Evolutionary conservation across 2,113 vertebrate genomes (phyloP), one percentile per base, ranked within the genome.

Genomic region (Vombatus ursinus): DNA sequence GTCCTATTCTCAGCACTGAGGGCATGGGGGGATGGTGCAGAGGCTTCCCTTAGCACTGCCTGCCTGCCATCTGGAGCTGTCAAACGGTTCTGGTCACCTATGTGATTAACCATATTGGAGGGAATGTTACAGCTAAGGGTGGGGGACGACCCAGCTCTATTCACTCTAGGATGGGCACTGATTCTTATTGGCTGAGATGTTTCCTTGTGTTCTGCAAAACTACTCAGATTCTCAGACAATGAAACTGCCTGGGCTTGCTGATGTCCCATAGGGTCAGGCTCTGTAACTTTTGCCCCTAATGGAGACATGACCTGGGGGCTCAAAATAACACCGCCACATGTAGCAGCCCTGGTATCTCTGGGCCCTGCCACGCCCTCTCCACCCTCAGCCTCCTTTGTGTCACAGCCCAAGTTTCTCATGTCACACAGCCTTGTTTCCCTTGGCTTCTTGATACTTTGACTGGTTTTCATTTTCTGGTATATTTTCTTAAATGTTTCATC

Each of bases 401-500:
- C 96, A 8, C 57, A 50, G 92, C 26, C 24, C 8, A 44, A 68
- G 47, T 84, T 90, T 22, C 84, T 25, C 31, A 44, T 44, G 0
- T 47, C 68, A 50, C 92, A 24, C 16, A 2, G 44, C n/a, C 95
- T 93, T 57, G 8, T 94, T 44, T 52, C 94, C 93, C 52, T 91
- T 92, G 52, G 95, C 97, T 95, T 98, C 98, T 95, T 96, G 97
- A 68, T 96, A 52, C 52, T 95, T 90, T 90, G 98, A 52, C 96
- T 93, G 44, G 92, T 97, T 97, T 99, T 99, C 92, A 98, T 98
- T 50, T 98, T 98, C 95, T 98, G 98, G 97, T 99, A 99, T 95
- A 99, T 98, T 97, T 99, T 99, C 97, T 98, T 99, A 95, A 99
- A 99, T 0, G 99, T 99, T 93, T 99, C 99, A 0, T 99, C 99